Conservation (phyloP, 2,113 vertebrate species). For the Anhinga anhinga region DNA sequence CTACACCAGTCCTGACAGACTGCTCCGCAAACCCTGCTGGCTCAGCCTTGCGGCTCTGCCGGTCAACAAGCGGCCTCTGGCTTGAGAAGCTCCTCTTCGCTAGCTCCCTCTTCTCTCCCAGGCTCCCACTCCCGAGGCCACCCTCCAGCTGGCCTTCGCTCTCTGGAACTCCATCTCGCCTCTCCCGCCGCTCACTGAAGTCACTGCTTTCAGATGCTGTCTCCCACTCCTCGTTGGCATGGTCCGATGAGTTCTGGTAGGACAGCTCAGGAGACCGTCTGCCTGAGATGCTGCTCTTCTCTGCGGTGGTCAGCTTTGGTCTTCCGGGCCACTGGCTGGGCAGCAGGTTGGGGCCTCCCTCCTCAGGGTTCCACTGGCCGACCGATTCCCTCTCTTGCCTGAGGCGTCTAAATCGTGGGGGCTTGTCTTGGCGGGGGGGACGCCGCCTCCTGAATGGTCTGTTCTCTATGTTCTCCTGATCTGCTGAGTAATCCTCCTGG, state of each 20-base stretch:
- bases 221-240: slow-evolving; percentile 93
- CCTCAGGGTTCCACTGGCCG: slow-evolving; percentile 87
- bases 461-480: slow-evolving; percentile 85
- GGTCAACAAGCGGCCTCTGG: slow-evolving; percentile 89
- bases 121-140: slow-evolving; percentile 67
- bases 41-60: slow-evolving; percentile 92
- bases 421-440: slow-evolving; percentile 95
- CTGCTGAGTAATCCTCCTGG: slow-evolving; percentile 78
- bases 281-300: slow-evolving; percentile 75
- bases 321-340: slow-evolving; percentile 82
- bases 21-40: slow-evolving; percentile 81
- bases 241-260: slow-evolving; percentile 81
- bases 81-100: slow-evolving; percentile 97
- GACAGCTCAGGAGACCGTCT: slow-evolving; percentile 73
- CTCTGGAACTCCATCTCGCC: slow-evolving; percentile 72
- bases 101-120: slow-evolving; percentile 91
- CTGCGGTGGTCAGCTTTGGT: slow-evolving; percentile 70
- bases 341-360: slow-evolving; percentile 80
- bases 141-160: slow-evolving; percentile 77
- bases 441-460: slow-evolving; percentile 87
- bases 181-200: slow-evolving; percentile 89
- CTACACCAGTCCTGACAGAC: slow-evolving; percentile 75
- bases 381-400: slow-evolving; percentile 85
- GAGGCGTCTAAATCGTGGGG: slow-evolving; percentile 90
- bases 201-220: slow-evolving; percentile 95